Conservation (phyloP, 2,888 invertebrate genomes). For the Exephanes ischioxanthus region DNA sequence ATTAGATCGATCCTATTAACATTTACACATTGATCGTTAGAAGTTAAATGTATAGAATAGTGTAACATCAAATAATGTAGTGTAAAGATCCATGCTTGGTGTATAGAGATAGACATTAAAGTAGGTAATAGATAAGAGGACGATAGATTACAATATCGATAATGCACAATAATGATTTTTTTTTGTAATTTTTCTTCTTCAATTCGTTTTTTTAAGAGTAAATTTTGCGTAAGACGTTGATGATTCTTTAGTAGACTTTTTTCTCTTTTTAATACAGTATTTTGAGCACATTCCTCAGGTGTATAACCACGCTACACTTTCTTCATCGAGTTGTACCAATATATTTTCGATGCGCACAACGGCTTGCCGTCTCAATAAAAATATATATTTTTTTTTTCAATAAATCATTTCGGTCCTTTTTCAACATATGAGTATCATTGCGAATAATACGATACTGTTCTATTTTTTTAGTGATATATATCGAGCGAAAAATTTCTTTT, state of each 20-base stretch:
- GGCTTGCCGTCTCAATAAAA: slow-evolving; percentile 35
- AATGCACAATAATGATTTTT: slow-evolving; percentile 79
- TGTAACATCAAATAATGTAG: slow-evolving; percentile 83
- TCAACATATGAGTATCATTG: slow-evolving; percentile 9
- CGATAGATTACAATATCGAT: slow-evolving; percentile 83
- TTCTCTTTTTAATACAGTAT: slow-evolving; percentile 83
- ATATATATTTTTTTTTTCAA: not conserved
- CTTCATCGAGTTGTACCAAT: slow-evolving; percentile 84
- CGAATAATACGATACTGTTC: slow-evolving; percentile 1
- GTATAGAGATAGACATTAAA: slow-evolving; percentile 84
- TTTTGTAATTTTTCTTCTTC: slow-evolving; percentile 50
- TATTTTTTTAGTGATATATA: not conserved
- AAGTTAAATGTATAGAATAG: slow-evolving; percentile 81
- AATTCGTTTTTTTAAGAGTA: slow-evolving; percentile 77
- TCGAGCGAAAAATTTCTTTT: slow-evolving; percentile 15
- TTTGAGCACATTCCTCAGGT: slow-evolving; percentile 84
- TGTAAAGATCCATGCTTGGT: slow-evolving; percentile 83
- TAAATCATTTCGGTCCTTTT: slow-evolving; percentile 29
- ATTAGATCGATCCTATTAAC: slow-evolving; percentile 75
- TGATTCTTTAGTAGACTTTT: slow-evolving; percentile 80
- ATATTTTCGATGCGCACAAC: slow-evolving; percentile 69
- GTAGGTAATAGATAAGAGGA: slow-evolving; percentile 82
- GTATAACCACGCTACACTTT: slow-evolving; percentile 84
- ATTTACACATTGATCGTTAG: slow-evolving; percentile 79
- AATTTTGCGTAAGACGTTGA: slow-evolving; percentile 81